Evolutionary conservation across 2,113 vertebrate genomes (phyloP).

Genomic region (Scopus umbretta): DNA sequence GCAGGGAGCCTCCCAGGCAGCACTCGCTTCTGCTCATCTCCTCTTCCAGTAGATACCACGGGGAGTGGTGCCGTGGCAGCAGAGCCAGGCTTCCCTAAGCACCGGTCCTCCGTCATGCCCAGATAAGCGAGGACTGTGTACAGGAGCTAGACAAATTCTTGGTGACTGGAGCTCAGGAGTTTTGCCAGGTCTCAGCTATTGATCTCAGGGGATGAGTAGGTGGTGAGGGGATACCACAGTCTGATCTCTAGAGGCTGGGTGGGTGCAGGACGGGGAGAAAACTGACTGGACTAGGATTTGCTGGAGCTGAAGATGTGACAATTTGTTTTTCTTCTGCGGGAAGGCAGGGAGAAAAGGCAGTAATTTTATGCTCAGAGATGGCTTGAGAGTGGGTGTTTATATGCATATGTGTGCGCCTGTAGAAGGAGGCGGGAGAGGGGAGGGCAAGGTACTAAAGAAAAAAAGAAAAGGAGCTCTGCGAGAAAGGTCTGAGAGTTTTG

Average conservation of each 20-base stretch:
- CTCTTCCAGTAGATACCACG: background rate
- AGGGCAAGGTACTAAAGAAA: background rate
- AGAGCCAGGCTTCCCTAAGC: background rate
- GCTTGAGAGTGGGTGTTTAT: conserved; percentile 24
- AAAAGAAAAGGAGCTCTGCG: background rate
- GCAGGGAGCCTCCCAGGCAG: background rate
- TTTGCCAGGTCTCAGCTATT: background rate
- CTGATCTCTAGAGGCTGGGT: background rate
- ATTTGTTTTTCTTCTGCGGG: background rate
- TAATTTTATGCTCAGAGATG: background rate
- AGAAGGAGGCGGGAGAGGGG: background rate
- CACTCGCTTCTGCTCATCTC: background rate
- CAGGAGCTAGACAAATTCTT: background rate
- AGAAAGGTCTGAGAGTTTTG: conserved; percentile 5
- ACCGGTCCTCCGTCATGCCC: background rate
- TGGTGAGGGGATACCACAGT: background rate
- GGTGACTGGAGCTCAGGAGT: background rate
- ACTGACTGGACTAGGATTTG: background rate
- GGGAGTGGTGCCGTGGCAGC: rapidly evolving
- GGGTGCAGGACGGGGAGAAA: background rate
- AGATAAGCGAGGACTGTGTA: background rate
- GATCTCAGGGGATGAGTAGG: background rate
- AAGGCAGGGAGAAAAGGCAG: background rate
- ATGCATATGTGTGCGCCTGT: background rate
- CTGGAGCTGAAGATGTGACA: background rate